Conservation (phyloP, 2,797 vertebrate genomes). For the Notoglanidium macrostoma region DNA sequence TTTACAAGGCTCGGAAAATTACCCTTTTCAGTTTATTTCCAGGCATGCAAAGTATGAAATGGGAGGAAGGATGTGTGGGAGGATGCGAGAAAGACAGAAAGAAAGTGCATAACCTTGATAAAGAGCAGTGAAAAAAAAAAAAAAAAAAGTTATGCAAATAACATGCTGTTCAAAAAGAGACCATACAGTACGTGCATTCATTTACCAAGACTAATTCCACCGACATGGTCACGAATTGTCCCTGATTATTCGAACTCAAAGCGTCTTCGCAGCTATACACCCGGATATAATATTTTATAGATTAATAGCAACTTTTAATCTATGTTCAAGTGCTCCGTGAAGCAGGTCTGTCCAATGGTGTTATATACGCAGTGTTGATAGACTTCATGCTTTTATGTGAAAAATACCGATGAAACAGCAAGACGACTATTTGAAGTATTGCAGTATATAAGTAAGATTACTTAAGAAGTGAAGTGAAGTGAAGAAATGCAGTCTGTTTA, state of each 20-base stretch:
- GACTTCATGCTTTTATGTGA: neutral
- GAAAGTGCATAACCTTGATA: slow-evolving; percentile 34
- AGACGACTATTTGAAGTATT: neutral
- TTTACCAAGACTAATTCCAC: neutral
- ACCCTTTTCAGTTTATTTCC: slow-evolving; percentile 29
- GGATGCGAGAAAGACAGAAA: slow-evolving; percentile 5
- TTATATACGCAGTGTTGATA: neutral
- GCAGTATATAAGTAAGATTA: neutral
- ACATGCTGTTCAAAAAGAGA: slow-evolving; percentile 12
- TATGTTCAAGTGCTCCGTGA: neutral
- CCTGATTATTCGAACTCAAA: slow-evolving; percentile 19
- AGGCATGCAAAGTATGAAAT: slow-evolving; percentile 21
- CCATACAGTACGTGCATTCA: neutral
- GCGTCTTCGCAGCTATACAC: neutral
- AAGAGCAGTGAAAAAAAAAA: slow-evolving; percentile 15
- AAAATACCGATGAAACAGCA: neutral
- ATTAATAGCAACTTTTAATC: neutral
- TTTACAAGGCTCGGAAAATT: slow-evolving; percentile 19
- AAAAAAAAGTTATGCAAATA: slow-evolving; percentile 28
- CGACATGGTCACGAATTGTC: neutral
- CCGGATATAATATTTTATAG: neutral
- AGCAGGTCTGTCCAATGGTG: neutral
- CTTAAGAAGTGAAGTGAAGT: neutral
- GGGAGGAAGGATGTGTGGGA: slow-evolving; percentile 27
- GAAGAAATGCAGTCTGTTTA: neutral